Base-by-base conservation (phyloP, 2,113 vertebrate genomes). In the Microcebus lehilahytsara region DNA sequence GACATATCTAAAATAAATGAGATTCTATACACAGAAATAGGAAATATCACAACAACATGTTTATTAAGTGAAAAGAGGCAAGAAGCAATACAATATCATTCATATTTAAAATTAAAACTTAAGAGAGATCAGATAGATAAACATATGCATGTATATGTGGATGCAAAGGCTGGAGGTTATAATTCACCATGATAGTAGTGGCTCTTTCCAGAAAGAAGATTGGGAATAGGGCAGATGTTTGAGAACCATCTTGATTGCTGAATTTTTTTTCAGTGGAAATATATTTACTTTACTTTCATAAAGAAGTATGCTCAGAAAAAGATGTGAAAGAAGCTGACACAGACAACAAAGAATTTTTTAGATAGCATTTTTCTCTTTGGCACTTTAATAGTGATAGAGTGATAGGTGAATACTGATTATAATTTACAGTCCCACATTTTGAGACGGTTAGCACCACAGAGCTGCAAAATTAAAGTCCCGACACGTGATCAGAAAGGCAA, bases 51-150 rank as follows among this genome's bases (percentile, higher is more conserved):
- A 9, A 71, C 1, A 40, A 22, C 9, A 19, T 37, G 53, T 62
- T 62, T 86, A 12, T 85, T 85, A 60, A 67, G 30, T 69, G 69
- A 94, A 92, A 96, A 69, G 62, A 46, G 96, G 51, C 14, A 80
- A 81, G 58, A 53, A n/a, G 2, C 9, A 84, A 90, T 53, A 40
- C 6, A 81, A 51, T 60, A 27, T 20, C n/a, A 95, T 20, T 75
- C 67, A 64, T 67, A 78, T 42, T 66, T 85, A 71, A 95, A 72
- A 60, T 51, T 23, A 71, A 83, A 94, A 58, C 20, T 46, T 9
- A 37, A 37, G 37, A 46, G 9, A 67, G 2, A n/a, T 86, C 40
- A 62, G 16, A 56, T 22, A 69, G 2, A 51, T 84, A 20, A 20
- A 56, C 14, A 62, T 10, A n/a, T 6, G 12, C 2, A 13, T n/a